Base-by-base conservation (phyloP, 2,113 vertebrate species). In the Sclerurus mexicanus region DNA sequence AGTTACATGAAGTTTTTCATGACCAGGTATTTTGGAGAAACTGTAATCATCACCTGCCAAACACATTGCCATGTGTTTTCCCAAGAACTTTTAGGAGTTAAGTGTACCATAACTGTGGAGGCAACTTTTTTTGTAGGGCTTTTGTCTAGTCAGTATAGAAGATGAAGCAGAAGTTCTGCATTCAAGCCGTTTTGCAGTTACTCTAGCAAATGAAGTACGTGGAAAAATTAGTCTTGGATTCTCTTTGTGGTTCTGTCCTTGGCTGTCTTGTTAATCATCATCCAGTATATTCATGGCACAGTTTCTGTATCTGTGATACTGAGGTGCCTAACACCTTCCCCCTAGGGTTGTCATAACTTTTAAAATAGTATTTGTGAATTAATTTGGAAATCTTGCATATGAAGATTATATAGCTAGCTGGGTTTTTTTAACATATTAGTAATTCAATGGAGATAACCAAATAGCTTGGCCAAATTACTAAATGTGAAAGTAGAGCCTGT, bases 1-100 rank as follows among this genome's bases (percentile, higher is more conserved):
- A 99, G 97, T 81, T 99, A 42, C 98, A 99, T 79, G 99, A 99
- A 95, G 98, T 99, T 84, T 99, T 98, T 98, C 99, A 99, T 53
- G 99, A 99, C 97, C 99, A 99, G 99, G 99, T 99, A 96, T 56
- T 66, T 83, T 64, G 69, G 91, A 90, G 58, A 79, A 86, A 50
- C 40, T 83, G 3, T 86, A 60, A 90, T 86, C 50, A 59, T 19
- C 27, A 30, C 30, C 83, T 95, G 27, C 20, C 56, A 81, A 87
- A 85, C 55, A 55, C 27, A 35, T 67, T 21, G 14, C 25, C 5
- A 7, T 73, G 11, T 93, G 53, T 78, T 90, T 95, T 92, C 37
- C 12, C 9, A 30, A 85, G 35, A 80, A 46, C 16, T 30, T 59
- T 7, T 25, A 52, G n/a, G 40, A 60, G 18, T 86, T 78, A 64